These are phyloP conservation scores for Emydocephalus ijimae DNA, from an alignment of 2,113 vertebrate species.

Conservation along the genomic window DNA sequence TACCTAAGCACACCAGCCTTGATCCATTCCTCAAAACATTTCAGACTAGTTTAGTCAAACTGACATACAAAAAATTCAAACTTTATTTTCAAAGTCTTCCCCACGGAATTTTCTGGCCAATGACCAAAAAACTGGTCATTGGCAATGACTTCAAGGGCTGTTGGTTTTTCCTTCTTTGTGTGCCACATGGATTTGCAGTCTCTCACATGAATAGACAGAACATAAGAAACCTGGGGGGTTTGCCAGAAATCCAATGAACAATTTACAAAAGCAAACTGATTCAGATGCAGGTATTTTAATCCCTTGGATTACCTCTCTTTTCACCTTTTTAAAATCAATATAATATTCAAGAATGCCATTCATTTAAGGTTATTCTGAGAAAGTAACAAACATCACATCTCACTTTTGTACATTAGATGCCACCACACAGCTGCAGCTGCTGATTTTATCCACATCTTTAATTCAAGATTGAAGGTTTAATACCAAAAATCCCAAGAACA, in stretches of 20 bases:
- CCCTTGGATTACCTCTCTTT: slow-evolving; percentile 21
- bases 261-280: slow-evolving; percentile 32
- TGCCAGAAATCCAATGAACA: slow-evolving; percentile 31
- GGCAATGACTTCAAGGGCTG: slow-evolving; percentile 27
- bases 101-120: slow-evolving; percentile 27
- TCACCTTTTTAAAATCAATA: slow-evolving; percentile 11
- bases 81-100: neutral
- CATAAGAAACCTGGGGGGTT: slow-evolving; percentile 37
- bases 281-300: slow-evolving; percentile 37
- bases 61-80: neutral
- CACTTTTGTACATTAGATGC: neutral
- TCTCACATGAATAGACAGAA: neutral
- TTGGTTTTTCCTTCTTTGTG: slow-evolving; percentile 47
- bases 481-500: slow-evolving; percentile 19
- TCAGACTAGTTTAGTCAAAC: neutral
- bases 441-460: slow-evolving; percentile 19
- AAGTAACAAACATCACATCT: neutral
- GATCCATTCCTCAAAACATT: neutral
- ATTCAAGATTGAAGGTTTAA: slow-evolving; percentile 43
- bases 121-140: slow-evolving; percentile 9
- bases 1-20: neutral
- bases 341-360: neutral
- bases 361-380: neutral
- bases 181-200: slow-evolving; percentile 33
- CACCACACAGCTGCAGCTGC: neutral